Conservation (phyloP, 2,797 vertebrate genomes). For the Cetoscarus ocellatus region DNA sequence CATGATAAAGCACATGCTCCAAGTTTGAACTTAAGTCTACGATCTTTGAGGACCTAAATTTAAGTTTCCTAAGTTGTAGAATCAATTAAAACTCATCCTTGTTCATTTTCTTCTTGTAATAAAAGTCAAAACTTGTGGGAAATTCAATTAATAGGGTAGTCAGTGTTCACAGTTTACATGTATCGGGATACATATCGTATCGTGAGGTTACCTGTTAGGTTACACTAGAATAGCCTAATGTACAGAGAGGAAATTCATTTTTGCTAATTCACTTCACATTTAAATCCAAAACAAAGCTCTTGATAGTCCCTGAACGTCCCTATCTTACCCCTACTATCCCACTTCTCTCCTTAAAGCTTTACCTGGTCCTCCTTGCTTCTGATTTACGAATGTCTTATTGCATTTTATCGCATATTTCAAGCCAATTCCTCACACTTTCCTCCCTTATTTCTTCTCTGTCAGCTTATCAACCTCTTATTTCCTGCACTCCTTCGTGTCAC, state of each 20-base stretch:
- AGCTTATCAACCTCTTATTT: slow-evolving; percentile 2
- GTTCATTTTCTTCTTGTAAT: too few relatives aligned
- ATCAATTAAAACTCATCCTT: too few relatives aligned
- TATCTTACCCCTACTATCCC: slow-evolving; percentile 6
- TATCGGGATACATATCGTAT: too few relatives aligned
- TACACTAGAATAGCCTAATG: not conserved
- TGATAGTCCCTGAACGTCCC: slow-evolving; percentile 1
- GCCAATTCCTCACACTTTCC: not conserved
- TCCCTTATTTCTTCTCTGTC: not conserved
- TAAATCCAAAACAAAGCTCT: slow-evolving; percentile 10
- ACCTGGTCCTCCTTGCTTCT: not conserved
- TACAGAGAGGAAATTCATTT: slow-evolving; percentile 6
- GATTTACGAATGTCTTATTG: not conserved
- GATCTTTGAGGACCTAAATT: too few relatives aligned
- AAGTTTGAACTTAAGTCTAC: too few relatives aligned
- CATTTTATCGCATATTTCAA: not conserved
- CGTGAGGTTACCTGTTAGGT: too few relatives aligned
- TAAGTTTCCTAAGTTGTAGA: too few relatives aligned
- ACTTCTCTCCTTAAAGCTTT: not conserved
- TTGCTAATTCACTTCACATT: not conserved
- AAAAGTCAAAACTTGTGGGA: too few relatives aligned
- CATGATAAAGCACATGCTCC: too few relatives aligned
- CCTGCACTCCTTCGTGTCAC: slow-evolving; percentile 14
- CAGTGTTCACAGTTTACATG: too few relatives aligned
- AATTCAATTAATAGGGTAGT: too few relatives aligned